These are phyloP conservation scores for Aporophyla lueneburgensis DNA, from an alignment of 2,888 invertebrate species.

Conservation along the genomic window DNA sequence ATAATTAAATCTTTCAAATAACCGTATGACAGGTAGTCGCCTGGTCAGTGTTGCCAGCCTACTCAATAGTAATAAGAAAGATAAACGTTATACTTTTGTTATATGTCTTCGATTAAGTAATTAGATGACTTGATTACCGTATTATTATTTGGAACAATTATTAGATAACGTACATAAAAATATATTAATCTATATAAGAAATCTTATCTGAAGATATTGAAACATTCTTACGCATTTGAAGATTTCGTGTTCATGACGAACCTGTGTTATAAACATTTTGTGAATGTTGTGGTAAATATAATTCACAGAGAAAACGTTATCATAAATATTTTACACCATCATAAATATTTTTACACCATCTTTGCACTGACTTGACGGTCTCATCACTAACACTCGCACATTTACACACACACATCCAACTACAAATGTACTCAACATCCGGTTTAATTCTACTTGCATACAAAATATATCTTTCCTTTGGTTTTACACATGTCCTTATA, in stretches of 20 bases:
- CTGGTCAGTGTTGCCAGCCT: constrained; percentile 3
- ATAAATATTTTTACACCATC: no score
- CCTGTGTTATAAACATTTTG: not conserved
- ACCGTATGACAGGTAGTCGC: not conserved
- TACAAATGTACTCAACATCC: no score
- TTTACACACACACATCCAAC: no score
- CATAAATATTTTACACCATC: no score
- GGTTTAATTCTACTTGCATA: no score
- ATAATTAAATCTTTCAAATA: not conserved
- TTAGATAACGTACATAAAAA: constrained; percentile 26
- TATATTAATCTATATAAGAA: constrained; percentile 15
- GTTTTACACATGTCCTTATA: no score
- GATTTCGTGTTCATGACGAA: not conserved
- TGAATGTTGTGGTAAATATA: no score
- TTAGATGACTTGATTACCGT: constrained; percentile 30
- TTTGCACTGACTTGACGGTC: no score
- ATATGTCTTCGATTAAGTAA: constrained; percentile 30
- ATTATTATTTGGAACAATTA: constrained; percentile 22
- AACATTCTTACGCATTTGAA: not conserved
- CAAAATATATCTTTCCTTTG: no score
- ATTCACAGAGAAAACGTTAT: no score
- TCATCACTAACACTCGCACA: no score
- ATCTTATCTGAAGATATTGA: constrained; percentile 39
- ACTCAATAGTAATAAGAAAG: constrained; percentile 1
- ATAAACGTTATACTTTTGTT: constrained; percentile 25